Base-by-base conservation (phyloP, 2,888 invertebrate genomes). In the Volucella bombylans region DNA sequence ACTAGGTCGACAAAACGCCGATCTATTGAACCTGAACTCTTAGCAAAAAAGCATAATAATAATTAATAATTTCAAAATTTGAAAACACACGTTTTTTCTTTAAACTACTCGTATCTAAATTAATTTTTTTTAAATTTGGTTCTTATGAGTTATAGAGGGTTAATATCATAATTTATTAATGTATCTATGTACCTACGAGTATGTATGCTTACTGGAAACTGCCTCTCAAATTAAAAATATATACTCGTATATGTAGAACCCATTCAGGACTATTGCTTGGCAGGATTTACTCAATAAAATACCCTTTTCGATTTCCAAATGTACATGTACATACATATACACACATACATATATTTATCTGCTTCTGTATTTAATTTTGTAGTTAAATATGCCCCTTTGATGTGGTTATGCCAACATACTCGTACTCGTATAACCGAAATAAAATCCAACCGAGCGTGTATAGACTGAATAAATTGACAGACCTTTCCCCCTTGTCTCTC, bases 311-410 rank as follows among this genome's bases (percentile, higher is more conserved):
- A 14, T 6, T 9, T 47, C 12, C 23, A 38, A 49, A 39, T n/a
- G 14, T 31, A 6, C 4, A 6, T 31, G 31, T 31, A 6, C 6
- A 31, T 6, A 31, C 31, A 6, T 6, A 1, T 31, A 4, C 6
- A 18, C 1, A 1, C 1, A 18, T 18, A 1, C 18, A 2, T 23
- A 31, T 31, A 31, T 31, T 6, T 31, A 31, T 31, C 31, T 31
- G 49, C 54, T 64, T 49, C 54, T 71, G 69, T 61, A 74, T 64
- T 74, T 69, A 79, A 79, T 74, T 73, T 65, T 14, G 59, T 61
- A 57, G 74, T 61, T 80, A 74, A 83, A 74, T 23, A 23, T 80
- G 69, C 65, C 65, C 77, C 80, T 83, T 83, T 83, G 83, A 83
- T 83, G 80, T 74, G 69, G 80, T 83, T 83, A 76, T 83, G 18